Evolutionary conservation across 2,888 invertebrate genomes (phyloP), one percentile per base, ranked within the genome.

Genomic region (Himalopsyche japonica): DNA sequence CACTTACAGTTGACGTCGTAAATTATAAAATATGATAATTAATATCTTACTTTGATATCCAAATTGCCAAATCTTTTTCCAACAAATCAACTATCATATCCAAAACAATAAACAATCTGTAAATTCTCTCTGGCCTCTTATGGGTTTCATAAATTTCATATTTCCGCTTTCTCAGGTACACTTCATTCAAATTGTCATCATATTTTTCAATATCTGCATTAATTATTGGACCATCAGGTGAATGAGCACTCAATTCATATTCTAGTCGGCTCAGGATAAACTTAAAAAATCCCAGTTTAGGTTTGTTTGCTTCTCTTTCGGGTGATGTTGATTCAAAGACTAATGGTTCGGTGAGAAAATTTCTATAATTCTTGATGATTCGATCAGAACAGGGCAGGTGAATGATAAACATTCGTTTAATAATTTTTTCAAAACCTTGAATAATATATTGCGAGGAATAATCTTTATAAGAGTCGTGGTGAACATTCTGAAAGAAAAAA

Each of bases 1-100:
- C n/a, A n/a, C n/a, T n/a, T 32, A 32, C 32, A 32, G 3, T 32
- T 6, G 3, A 32, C 32, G 6, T 32, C 6, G 32, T 12, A 15
- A 15, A 43, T 43, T 43, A 43, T 43, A 15, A 43, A 37, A 37
- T 37, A 5, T n/a, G n/a, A n/a, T n/a, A n/a, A n/a, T n/a, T 15
- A 57, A 34, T 34, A 79, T 20, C 43, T 86, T 90, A 93, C 90
- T 93, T 92, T 84, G 91, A 89, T 87, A 92, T 90, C 93, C 93
- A 94, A 88, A 93, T 91, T 3, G 91, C 91, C 81, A 93, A 90
- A 89, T 94, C 93, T 89, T 90, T 90, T 88, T 93, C 93, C 82
- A 94, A 88, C 48, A 94, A 88, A 88, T 93, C 92, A 83, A 93
- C 89, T 1, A 93, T 85, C 87, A 92, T 90, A 85, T 93, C 91